A percentile compares a stretch with the other conserved stretches of the same genome.
Evolutionary conservation across 2,797 vertebrate species (phyloP).

Genomic region (Salmo trutta): DNA sequence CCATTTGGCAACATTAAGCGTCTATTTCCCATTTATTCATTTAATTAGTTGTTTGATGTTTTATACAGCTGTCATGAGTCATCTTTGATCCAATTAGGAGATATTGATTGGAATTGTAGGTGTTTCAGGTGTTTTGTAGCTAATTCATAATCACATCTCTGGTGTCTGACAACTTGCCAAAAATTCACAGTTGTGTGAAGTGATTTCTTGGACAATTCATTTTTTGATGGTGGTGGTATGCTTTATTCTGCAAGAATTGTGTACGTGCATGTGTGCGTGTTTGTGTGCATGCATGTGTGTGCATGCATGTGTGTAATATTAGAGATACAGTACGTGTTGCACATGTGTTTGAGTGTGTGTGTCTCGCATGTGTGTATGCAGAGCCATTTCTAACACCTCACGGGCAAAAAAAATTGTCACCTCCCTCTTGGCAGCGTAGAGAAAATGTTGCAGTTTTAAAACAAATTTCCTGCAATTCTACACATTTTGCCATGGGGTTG

Average conservation of each 20-base stretch:
- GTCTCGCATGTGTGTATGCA: constrained; percentile 13
- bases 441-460: too few relatives aligned
- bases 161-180: constrained; percentile 54
- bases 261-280: background rate
- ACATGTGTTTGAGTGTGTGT: background rate
- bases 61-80: constrained; percentile 72
- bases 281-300: background rate
- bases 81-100: constrained; percentile 76
- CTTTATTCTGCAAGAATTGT: background rate
- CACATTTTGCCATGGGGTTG: too few relatives aligned
- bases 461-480: too few relatives aligned
- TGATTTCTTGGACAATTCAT: background rate
- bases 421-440: too few relatives aligned
- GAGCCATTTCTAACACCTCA: too few relatives aligned
- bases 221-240: background rate
- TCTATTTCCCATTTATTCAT: constrained; percentile 78
- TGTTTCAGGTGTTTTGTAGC: constrained; percentile 60
- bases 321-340: too few relatives aligned
- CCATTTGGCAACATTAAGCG: constrained; percentile 75
- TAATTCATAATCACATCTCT: constrained; percentile 66
- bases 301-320: background rate
- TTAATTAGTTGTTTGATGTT: constrained; percentile 79
- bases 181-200: constrained; percentile 37
- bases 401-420: too few relatives aligned
- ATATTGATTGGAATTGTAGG: constrained; percentile 68